Conservation (phyloP, 2,888 invertebrate genomes). For the Boloria euphrosyne region DNA sequence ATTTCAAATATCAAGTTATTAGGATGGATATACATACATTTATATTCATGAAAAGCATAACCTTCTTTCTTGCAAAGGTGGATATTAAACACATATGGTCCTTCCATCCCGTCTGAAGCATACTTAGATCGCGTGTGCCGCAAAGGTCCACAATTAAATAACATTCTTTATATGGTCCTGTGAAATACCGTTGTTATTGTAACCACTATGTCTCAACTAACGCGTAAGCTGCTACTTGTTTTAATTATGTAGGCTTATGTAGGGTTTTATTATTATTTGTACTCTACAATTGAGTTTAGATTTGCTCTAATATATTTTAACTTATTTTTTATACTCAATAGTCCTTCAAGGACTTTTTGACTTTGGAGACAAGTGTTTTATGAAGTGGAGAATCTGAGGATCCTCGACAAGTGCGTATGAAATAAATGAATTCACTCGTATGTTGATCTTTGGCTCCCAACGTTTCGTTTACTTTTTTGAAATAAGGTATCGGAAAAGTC, state of each 20-base stretch:
- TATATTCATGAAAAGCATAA: not conserved
- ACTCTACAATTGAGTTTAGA: not conserved
- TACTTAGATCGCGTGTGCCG: slow-evolving; percentile 37
- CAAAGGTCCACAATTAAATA: slow-evolving; percentile 38
- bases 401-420: too few species aligned
- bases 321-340: too few species aligned
- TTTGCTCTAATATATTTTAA: too few species aligned
- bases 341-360: too few species aligned
- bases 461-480: too few species aligned
- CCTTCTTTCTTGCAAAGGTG: not conserved
- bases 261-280: not conserved
- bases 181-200: slow-evolving; percentile 35
- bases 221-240: slow-evolving; percentile 19
- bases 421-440: too few species aligned
- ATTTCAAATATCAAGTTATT: too few species aligned
- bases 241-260: not conserved
- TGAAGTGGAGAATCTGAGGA: too few species aligned
- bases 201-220: slow-evolving; percentile 25
- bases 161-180: slow-evolving; percentile 37
- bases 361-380: too few species aligned
- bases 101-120: slow-evolving; percentile 25
- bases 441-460: too few species aligned
- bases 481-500: too few species aligned
- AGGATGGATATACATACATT: too few species aligned
- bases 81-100: not conserved